A percentile compares a stretch with the other conserved stretches of the same genome.
phyloP scores from a whole-genome alignment of 1,140 invertebrate genomes.

The Rhagoletis pomonella region DNA sequence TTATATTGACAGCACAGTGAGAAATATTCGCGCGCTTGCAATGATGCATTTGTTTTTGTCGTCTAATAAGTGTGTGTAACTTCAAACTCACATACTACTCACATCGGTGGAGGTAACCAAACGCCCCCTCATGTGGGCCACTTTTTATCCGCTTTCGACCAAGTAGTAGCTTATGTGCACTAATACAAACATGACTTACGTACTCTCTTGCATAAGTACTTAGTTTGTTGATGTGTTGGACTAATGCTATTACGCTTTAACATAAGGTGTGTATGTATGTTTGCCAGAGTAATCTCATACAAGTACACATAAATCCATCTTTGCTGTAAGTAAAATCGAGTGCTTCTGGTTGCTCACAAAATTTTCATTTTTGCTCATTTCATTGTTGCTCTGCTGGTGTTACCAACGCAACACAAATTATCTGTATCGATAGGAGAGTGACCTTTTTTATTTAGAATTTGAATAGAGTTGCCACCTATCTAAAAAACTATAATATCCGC shows the following conservation, averaged over 20 bases:
- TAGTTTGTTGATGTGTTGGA: neutral
- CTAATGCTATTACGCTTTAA: constrained; percentile 12
- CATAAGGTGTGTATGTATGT: neutral
- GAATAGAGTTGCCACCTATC: too few relatives aligned
- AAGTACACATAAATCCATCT: too few relatives aligned
- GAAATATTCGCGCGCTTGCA: too few relatives aligned
- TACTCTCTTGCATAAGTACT: neutral
- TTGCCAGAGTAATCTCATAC: neutral
- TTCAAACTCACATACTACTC: too few relatives aligned
- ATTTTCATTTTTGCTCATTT: neutral
- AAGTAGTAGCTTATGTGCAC: neutral
- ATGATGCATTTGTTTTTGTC: too few relatives aligned
- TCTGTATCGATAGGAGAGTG: too few relatives aligned
- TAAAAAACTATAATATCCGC: too few relatives aligned
- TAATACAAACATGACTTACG: neutral
- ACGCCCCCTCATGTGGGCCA: neutral
- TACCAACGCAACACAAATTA: neutral
- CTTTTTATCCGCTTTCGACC: neutral
- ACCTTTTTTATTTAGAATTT: too few relatives aligned
- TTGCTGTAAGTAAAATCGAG: too few relatives aligned
- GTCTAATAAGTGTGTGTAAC: neutral
- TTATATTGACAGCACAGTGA: neutral
- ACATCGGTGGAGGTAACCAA: neutral
- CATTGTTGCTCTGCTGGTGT: neutral
- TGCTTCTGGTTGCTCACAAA: neutral